Conservation (phyloP, 2,797 vertebrate species). For the Phoebastria nigripes region DNA sequence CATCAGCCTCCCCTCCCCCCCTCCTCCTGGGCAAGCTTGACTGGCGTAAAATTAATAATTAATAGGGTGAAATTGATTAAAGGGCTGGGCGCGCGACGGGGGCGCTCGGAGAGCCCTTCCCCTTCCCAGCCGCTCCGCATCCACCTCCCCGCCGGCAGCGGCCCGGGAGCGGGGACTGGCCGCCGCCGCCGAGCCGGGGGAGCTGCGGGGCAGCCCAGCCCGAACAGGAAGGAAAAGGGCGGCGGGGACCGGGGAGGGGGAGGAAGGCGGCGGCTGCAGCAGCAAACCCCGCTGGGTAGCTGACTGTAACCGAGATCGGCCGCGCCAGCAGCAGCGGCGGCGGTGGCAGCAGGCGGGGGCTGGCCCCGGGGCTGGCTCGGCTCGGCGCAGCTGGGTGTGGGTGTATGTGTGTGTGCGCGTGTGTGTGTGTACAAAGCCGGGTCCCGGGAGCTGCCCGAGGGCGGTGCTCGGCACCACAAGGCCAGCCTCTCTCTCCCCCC, state of each 20-base stretch:
- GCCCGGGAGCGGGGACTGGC: not conserved
- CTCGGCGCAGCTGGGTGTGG: slow-evolving; percentile 2
- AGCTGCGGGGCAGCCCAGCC: not conserved
- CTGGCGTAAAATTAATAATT: slow-evolving; percentile 80
- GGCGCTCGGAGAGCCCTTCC: slow-evolving; percentile 37
- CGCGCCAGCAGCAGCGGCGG: not conserved
- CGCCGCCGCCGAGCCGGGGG: not conserved
- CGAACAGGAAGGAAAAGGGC: slow-evolving; percentile 41
- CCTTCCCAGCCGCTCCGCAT: not conserved
- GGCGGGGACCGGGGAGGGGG: not conserved
- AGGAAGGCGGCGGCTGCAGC: not conserved
- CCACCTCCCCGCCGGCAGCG: slow-evolving; percentile 1
- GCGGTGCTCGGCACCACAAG: slow-evolving; percentile 4
- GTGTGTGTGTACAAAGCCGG: slow-evolving; percentile 29
- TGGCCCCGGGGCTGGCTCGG: not conserved
- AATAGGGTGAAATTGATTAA: slow-evolving; percentile 79
- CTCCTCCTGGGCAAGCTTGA: slow-evolving; percentile 66
- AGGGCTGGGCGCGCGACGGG: slow-evolving; percentile 54
- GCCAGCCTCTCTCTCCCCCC: not conserved
- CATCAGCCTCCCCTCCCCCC: slow-evolving; percentile 65
- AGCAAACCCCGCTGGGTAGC: not conserved
- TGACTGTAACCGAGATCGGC: not conserved
- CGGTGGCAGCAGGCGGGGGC: not conserved
- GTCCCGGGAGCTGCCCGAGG: slow-evolving; percentile 20
- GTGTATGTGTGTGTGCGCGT: not conserved